Base-by-base conservation (phyloP, 92 coral and sea anemone species). In the Umimayanthus chanpuru region DNA sequence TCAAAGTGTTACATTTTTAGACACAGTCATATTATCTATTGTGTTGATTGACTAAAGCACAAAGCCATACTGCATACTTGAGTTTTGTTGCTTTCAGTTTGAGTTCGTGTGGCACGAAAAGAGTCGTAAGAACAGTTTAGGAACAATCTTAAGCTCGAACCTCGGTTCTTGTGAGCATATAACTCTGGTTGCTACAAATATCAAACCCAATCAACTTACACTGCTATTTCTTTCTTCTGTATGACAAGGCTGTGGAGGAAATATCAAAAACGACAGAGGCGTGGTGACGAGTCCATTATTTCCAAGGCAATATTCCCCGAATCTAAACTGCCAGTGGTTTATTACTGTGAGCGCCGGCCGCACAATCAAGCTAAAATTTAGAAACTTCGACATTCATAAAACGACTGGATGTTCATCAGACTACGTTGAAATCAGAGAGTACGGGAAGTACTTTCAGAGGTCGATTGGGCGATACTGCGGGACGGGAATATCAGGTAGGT, bases 401-500 rank as follows among this genome's bases (percentile, higher is more conserved):
- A 81, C 87, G 18, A 87, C 83, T 6, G 78, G 94, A 30, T 97
- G 99, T 81, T 64, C 91, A 0, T 85, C 91, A 67, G 98, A 97
- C 86, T 92, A 88, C 75, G 91, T 95, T 28, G 94, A 92, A 38
- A 66, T 97, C 49, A 81, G 92, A 28, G 97, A 97, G 76, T 96
- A 96, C 28, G 90, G 88, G 30, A 76, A 90, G 5, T 65, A 78
- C 66, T 68, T 49, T 72, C 90, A 94, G 38, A 95, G 94, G 20
- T 95, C 95, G 5, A 85, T 93, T 32, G 98, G 95, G 50, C 91
- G 98, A 74, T 92, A 88, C 65, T 97, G 99, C 73, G 98, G 99
- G 40, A 47, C 29, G 10, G 32, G 66, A 28, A 89, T 20, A 44
- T 94, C 98, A 92, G 96, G 99, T 97, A 87, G 30, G 21, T 12